phyloP scores from a whole-genome alignment of 2,888 invertebrate species.

The Lasioglossum marginatum region DNA sequence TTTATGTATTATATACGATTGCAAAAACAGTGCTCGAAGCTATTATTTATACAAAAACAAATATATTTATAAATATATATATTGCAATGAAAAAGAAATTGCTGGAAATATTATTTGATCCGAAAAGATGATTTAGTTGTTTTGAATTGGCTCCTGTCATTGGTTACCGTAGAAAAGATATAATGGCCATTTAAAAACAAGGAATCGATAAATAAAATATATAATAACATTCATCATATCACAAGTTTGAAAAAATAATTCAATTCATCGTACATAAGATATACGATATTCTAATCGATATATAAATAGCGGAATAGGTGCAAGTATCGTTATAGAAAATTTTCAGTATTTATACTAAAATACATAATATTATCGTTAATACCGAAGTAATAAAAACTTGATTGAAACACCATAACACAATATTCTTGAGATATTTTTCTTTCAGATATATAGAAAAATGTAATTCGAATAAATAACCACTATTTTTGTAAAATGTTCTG shows the following conservation, averaged over 20 bases:
- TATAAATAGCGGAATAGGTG: background rate
- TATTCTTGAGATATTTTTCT: background rate
- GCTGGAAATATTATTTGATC: background rate
- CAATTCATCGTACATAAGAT: background rate
- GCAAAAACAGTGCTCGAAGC: background rate
- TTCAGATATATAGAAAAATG: background rate
- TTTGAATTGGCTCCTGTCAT: constrained; percentile 15
- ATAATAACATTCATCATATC: background rate
- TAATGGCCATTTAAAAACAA: background rate
- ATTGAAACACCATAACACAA: background rate
- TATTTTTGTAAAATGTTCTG: background rate
- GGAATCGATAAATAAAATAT: background rate
- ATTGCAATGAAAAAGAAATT: background rate
- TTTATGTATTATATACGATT: background rate
- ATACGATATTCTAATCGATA: background rate
- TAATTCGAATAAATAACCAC: background rate
- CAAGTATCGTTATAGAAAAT: background rate
- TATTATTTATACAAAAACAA: constrained; percentile 5
- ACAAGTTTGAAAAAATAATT: background rate
- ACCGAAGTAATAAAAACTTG: background rate
- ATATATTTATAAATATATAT: background rate
- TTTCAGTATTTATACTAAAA: background rate
- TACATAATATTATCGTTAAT: background rate
- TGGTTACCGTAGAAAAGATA: background rate
- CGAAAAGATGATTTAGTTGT: background rate